phyloP scores from a whole-genome alignment of 2,113 vertebrate genomes.

The Salminus brasiliensis region DNA sequence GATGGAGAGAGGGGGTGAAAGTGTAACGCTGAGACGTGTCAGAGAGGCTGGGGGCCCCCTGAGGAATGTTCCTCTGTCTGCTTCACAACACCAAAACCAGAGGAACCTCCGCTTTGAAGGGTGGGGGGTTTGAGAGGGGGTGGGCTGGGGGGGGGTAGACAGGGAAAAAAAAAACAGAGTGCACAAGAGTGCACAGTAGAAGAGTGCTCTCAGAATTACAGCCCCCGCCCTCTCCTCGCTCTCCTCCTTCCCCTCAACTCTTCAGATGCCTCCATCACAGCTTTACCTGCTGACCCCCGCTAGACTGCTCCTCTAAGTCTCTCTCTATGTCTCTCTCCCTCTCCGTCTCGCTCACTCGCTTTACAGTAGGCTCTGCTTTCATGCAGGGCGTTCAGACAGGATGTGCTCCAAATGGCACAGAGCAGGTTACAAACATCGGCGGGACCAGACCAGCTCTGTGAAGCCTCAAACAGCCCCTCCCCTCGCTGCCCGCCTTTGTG shows the following conservation, averaged over 20 bases:
- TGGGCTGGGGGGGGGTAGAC: too few relatives aligned
- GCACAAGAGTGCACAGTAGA: slow-evolving; percentile 51
- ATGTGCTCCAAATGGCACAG: slow-evolving; percentile 39
- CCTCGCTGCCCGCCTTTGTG: slow-evolving; percentile 4
- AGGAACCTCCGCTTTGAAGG: slow-evolving; percentile 54
- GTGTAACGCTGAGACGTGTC: slow-evolving; percentile 81
- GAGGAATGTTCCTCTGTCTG: slow-evolving; percentile 83
- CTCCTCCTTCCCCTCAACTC: slow-evolving; percentile 50
- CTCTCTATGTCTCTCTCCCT: slow-evolving; percentile 5
- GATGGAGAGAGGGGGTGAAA: slow-evolving; percentile 64
- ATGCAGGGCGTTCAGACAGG: slow-evolving; percentile 30
- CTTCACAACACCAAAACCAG: slow-evolving; percentile 67
- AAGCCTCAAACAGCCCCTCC: slow-evolving; percentile 24
- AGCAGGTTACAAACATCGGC: slow-evolving; percentile 49
- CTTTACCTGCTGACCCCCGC: slow-evolving; percentile 27
- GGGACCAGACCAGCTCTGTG: slow-evolving; percentile 20
- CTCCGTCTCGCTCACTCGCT: slow-evolving; percentile 15
- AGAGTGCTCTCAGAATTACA: slow-evolving; percentile 52
- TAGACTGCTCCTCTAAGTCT: neutral
- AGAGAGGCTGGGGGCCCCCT: slow-evolving; percentile 81
- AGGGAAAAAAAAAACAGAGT: slow-evolving; percentile 42
- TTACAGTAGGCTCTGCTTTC: neutral
- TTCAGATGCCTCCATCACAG: neutral
- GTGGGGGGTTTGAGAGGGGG: too few relatives aligned
- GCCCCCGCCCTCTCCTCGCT: slow-evolving; percentile 40